phyloP scores from a whole-genome alignment of 2,797 vertebrate genomes.

The Karalla daura region DNA sequence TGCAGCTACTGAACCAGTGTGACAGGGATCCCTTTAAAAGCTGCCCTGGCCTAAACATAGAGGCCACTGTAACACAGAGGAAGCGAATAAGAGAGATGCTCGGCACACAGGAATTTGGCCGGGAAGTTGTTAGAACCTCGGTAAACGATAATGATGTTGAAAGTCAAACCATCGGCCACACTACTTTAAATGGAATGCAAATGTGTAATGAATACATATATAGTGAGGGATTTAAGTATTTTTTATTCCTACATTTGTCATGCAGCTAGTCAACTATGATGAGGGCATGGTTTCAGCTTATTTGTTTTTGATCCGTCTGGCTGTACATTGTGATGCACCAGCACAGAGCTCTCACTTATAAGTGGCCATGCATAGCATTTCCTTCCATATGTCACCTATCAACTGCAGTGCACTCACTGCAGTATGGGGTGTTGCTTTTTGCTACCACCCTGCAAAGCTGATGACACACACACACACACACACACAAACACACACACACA shows the following conservation, averaged over 20 bases:
- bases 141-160: too few species aligned
- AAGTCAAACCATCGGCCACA: neutral
- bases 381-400: slow-evolving; percentile 3
- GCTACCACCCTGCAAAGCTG: neutral
- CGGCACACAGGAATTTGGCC: too few species aligned
- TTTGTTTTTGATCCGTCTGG: slow-evolving; percentile 23
- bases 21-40: slow-evolving; percentile 54
- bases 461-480: too few species aligned
- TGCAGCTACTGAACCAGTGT: slow-evolving; percentile 46
- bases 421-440: neutral
- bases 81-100: slow-evolving; percentile 49
- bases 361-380: too few species aligned
- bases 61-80: slow-evolving; percentile 30
- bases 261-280: neutral
- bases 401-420: neutral
- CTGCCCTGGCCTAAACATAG: slow-evolving; percentile 34
- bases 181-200: slow-evolving; percentile 7
- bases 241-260: slow-evolving; percentile 2
- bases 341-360: slow-evolving; percentile 22
- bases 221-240: neutral
- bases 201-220: slow-evolving; percentile 28
- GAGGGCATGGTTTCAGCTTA: slow-evolving; percentile 25
- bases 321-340: neutral
- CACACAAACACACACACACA: too few species aligned
- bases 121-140: too few species aligned